A percentile compares a stretch with the other conserved stretches of the same genome.
Conservation (phyloP, 2,888 invertebrate species). For the Aproaerema taeniolella region DNA sequence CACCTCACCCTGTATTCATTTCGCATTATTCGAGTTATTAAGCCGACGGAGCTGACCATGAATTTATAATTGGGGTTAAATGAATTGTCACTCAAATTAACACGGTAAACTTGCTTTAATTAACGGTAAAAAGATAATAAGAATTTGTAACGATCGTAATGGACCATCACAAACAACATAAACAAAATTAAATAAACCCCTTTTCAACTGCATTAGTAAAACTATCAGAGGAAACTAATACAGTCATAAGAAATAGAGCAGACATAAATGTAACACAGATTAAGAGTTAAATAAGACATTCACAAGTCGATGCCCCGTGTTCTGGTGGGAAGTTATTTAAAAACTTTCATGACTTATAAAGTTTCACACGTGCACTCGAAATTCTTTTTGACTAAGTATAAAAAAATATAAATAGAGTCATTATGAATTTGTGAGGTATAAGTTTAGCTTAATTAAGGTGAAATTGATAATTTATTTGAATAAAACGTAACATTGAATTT, state of each 20-base stretch:
- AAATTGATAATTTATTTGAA: too few relatives aligned
- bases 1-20: background rate
- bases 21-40: slow-evolving; percentile 24
- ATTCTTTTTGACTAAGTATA: slow-evolving; percentile 17
- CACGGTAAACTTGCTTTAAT: slow-evolving; percentile 30
- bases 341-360: slow-evolving; percentile 30
- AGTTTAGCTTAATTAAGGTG: too few relatives aligned
- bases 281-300: slow-evolving; percentile 29
- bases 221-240: too few relatives aligned
- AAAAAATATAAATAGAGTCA: slow-evolving; percentile 3
- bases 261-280: slow-evolving; percentile 23
- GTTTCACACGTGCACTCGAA: slow-evolving; percentile 28
- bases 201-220: too few relatives aligned
- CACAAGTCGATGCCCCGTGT: slow-evolving; percentile 26
- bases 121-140: background rate
- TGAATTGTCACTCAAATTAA: slow-evolving; percentile 58
- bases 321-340: slow-evolving; percentile 37
- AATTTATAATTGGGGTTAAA: slow-evolving; percentile 65
- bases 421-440: background rate
- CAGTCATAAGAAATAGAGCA: slow-evolving; percentile 21
- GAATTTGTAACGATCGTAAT: background rate
- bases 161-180: slow-evolving; percentile 1
- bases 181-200: background rate
- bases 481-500: too few relatives aligned
- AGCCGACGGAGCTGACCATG: slow-evolving; percentile 35